Evolutionary conservation across 2,113 vertebrate genomes (phyloP).

Genomic region (Crypturellus undulatus): DNA sequence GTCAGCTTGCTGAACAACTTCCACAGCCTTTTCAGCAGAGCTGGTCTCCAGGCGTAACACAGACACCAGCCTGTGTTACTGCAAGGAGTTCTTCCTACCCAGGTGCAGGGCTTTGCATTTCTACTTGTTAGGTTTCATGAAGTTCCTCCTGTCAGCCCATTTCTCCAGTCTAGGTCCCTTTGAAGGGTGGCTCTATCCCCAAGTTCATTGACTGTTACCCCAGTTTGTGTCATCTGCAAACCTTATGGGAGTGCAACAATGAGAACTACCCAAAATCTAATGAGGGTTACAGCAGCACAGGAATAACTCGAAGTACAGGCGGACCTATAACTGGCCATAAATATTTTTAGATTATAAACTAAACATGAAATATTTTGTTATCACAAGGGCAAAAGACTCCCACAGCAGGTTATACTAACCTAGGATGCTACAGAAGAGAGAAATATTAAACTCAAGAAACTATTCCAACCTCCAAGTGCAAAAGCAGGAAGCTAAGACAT

Average conservation of each 20-base stretch:
- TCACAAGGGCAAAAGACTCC: background rate
- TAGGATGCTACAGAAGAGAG: background rate
- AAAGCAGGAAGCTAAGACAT: background rate
- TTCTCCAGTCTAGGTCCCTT: background rate
- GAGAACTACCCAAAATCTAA: fast-evolving
- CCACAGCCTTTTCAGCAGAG: background rate
- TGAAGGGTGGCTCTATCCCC: background rate
- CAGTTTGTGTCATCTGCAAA: background rate
- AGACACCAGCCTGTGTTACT: background rate
- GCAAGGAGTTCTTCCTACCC: background rate
- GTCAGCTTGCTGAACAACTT: background rate
- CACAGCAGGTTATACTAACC: background rate
- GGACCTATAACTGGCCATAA: background rate
- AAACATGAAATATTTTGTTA: background rate
- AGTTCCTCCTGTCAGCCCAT: background rate
- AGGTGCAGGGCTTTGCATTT: background rate
- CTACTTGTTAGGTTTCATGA: background rate
- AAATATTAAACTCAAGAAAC: background rate
- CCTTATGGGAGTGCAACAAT: fast-evolving
- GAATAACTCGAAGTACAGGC: background rate
- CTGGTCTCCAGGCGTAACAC: background rate
- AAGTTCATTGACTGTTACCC: background rate
- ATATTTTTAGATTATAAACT: background rate
- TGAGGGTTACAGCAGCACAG: background rate
- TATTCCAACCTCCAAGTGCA: background rate